Evolutionary conservation across 2,797 vertebrate species (phyloP), one percentile per base, ranked within the genome.

Genomic region (Todus mexicanus): DNA sequence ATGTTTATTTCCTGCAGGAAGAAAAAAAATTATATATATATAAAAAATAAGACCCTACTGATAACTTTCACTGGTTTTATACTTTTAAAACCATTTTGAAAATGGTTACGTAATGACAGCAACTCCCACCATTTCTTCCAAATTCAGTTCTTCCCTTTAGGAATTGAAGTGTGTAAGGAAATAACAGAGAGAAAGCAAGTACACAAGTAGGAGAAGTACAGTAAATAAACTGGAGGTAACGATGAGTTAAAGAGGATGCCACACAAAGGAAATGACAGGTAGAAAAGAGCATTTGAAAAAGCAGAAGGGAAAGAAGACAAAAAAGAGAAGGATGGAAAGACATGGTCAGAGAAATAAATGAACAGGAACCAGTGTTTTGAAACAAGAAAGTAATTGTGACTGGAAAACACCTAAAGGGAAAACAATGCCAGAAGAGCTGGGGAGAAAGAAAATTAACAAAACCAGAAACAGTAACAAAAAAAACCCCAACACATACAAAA

Each of bases 351-450:
- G 9, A 81, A 89, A 93, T 59, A 92, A 83, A 79, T 57, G 11
- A 86, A 47, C 17, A 78, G 64, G 74, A 93, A 31, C 40, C 20
- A 56, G 48, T 70, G 25, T 76, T 90, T 94, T 76, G 70, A 90
- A 84, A 91, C 64, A 68, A 42, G 75, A 38, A 59, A 90, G 51
- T 92, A 92, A 73, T 70, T 94, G 33, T 83, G 59, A 71, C 43
- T 66, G 42, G 45, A 64, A 89, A 79, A 72, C 61, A 91, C 60
- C 74, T 85, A 69, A 94, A 92, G 64, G 40, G 23, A 88, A 40
- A 73, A 71, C 53, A 86, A n/a, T 74, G 61, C 77, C 74, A 82
- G 73, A 95, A 92, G 90, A 93, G 38, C 61, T 82, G 42, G 85
- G 23, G 53, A 92, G 60, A 92, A 90, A 87, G 71, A 86, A 90